Evolutionary conservation across 2,797 vertebrate species (phyloP), one percentile per base, ranked within the genome.

Genomic region (Syngnathus acus): DNA sequence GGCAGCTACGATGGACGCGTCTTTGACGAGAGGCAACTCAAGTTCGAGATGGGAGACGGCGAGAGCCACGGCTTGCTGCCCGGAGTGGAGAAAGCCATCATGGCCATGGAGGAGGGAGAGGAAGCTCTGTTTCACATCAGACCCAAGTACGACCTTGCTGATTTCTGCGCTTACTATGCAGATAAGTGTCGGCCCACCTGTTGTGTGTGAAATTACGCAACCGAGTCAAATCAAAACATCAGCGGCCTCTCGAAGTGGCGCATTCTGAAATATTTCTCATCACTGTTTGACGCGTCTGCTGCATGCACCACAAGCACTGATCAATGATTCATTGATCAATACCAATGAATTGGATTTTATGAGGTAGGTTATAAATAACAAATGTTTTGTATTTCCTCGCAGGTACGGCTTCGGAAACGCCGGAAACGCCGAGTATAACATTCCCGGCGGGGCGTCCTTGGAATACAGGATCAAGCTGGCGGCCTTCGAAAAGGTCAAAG

Each of bases 401-500:
- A 99, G 96, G 69, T 97, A 97, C 38, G 97, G 93, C 58, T 99
- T 94, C 84, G 94, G 94, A 74, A 90, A 68, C 51, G 57, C 74
- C 51, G 95, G 95, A 59, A 93, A 91, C 40, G 82, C 88, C 60
- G 93, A 94, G 69, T 94, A 94, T 73, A 91, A 92, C 51, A 92
- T 99, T 78, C 94, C 95, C 61, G 89, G 90, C 13, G 87, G 90
- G 32, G 94, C 94, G 4, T 92, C 90, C 1, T 85, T 99, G 17
- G 88, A 92, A 10, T 99, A 99, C 66, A 94, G 93, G 81, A 84
- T 99, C 67, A 94, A 91, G 65, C 90, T 99, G 57, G 90, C 88
- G 65, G 90, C 87, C 62, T 99, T 99, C 86, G 96, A 98, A 82
- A 99, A 97, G 94, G 94, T 95, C n/a, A 99, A 98, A 72, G 96